phyloP scores from a whole-genome alignment of 2,113 vertebrate genomes.

The Platichthys stellatus region DNA sequence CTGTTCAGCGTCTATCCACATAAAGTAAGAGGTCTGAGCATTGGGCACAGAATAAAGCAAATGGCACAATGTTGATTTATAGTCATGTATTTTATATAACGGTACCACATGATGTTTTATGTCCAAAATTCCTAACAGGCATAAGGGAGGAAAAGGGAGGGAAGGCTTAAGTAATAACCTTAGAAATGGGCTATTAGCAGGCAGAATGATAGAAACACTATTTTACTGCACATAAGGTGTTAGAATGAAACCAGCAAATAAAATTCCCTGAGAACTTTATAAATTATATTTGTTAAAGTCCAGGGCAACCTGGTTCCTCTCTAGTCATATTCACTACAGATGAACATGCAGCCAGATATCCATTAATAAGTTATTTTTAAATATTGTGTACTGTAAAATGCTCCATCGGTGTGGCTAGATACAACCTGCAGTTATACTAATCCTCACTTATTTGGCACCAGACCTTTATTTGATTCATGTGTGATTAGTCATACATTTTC shows the following conservation, averaged over 20 bases:
- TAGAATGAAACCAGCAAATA: background rate
- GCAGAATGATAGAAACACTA: background rate
- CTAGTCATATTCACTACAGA: no score
- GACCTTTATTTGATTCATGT: background rate
- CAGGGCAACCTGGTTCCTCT: no score
- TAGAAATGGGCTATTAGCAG: background rate
- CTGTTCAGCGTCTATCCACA: slow-evolving; percentile 20
- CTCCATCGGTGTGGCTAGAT: background rate
- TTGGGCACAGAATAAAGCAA: background rate
- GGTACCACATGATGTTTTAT: background rate
- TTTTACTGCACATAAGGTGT: background rate
- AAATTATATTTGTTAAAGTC: no score
- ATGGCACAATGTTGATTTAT: background rate
- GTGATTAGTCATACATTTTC: background rate
- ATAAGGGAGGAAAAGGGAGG: background rate
- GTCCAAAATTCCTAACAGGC: background rate
- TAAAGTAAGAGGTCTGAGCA: slow-evolving; percentile 3
- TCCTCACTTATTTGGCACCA: background rate
- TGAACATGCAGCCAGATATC: no score
- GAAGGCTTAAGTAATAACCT: background rate
- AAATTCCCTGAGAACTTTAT: background rate
- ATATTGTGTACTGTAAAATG: background rate
- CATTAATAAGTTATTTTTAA: background rate
- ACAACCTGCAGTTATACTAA: background rate
- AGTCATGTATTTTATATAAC: background rate